Conservation (phyloP, 2,113 vertebrate genomes). For the Anser cygnoides region DNA sequence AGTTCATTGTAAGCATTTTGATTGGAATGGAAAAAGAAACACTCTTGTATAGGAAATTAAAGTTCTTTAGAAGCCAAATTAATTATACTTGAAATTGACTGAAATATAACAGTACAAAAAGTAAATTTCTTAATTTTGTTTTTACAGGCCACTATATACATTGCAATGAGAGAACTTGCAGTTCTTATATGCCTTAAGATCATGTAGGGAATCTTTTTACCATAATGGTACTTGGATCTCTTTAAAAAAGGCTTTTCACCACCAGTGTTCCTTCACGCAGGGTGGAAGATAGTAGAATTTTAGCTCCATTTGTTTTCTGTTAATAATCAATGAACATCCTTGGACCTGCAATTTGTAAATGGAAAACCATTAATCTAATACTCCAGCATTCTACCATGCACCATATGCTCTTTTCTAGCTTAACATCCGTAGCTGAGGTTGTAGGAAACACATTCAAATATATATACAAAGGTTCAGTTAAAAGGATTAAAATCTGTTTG, state of each 20-base stretch:
- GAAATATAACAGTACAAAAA: background rate
- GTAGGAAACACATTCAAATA: background rate
- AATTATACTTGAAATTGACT: background rate
- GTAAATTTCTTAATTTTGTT: background rate
- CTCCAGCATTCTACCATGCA: background rate
- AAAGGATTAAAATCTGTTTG: background rate
- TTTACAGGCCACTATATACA: constrained; percentile 1
- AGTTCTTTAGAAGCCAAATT: background rate
- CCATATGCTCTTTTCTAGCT: background rate
- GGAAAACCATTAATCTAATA: constrained; percentile 14
- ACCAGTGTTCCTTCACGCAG: background rate
- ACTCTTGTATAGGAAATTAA: background rate
- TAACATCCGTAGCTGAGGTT: background rate
- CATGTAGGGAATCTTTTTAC: constrained; percentile 34
- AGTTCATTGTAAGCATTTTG: background rate
- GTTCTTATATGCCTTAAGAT: constrained; percentile 33
- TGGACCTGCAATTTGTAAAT: constrained; percentile 67
- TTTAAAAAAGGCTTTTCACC: constrained; percentile 16
- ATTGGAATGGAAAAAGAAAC: background rate
- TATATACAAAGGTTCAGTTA: background rate
- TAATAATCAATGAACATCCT: constrained; percentile 27
- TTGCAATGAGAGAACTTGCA: background rate
- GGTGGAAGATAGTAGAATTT: constrained; percentile 3
- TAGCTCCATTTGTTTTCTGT: constrained; percentile 50
- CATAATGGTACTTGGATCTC: constrained; percentile 20